Percentiles rank a stretch among this genome's conserved stretches.
Conservation (phyloP, 2,113 vertebrate species). For the Toxotes jaculatrix region DNA sequence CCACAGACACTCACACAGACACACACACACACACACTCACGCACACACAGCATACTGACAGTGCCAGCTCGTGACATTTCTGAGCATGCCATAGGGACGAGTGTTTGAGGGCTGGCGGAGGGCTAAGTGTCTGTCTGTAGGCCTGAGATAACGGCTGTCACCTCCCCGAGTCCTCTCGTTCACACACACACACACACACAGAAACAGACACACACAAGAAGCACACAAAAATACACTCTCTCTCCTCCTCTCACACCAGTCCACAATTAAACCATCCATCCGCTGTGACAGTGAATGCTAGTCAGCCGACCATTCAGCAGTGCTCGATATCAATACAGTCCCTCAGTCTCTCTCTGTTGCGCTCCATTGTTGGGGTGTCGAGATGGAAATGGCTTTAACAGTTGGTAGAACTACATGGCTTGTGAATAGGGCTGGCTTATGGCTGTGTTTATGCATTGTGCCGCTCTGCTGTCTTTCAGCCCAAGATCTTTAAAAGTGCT, state of each 20-base stretch:
- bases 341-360: constrained; percentile 61
- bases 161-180: constrained; percentile 63
- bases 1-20: constrained; percentile 6
- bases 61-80: constrained; percentile 80
- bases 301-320: constrained; percentile 65
- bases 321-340: constrained; percentile 70
- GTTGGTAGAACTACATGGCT: constrained; percentile 55
- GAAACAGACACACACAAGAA: constrained; percentile 3
- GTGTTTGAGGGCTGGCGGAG: constrained; percentile 72
- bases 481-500: constrained; percentile 66
- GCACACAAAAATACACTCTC: constrained; percentile 42
- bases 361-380: constrained; percentile 62
- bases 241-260: constrained; percentile 51
- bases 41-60: constrained; percentile 18
- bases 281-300: constrained; percentile 62
- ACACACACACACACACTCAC: constrained; percentile 27
- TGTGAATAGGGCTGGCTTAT: constrained; percentile 65
- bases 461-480: constrained; percentile 51
- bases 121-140: constrained; percentile 81
- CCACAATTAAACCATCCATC: constrained; percentile 79
- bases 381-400: constrained; percentile 71
- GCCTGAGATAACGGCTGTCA: constrained; percentile 79
- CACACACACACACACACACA: constrained; percentile 27
- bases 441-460: constrained; percentile 63
- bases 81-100: constrained; percentile 77